Evolutionary conservation across 2,888 invertebrate species (phyloP), one percentile per base, ranked within the genome.

Genomic region (Dermolepida albohirtum): DNA sequence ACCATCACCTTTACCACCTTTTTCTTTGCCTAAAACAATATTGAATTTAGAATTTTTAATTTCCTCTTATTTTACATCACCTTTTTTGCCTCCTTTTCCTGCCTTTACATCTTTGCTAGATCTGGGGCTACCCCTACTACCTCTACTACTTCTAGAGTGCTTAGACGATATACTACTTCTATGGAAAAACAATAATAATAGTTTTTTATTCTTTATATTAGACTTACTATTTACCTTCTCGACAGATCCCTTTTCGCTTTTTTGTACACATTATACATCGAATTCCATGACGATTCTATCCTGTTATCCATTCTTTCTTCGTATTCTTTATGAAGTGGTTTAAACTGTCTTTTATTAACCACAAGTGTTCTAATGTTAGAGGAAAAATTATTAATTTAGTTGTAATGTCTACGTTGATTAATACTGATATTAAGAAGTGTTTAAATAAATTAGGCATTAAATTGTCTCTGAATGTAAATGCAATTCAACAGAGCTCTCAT

Each of bases 251-350:
- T 54, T 34, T 62, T 63, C 2, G 70, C 70, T 34, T 64, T 62
- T 11, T 44, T 70, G 22, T 75, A 75, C 22, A 67, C 68, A 49
- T 75, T 69, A 59, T 74, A 75, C 29, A 73, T 67, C 8, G 70
- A 66, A 50, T 70, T 66, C 72, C 72, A 72, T 7, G 75, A 50
- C 22, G 34, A 47, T n/a, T 71, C 66, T 12, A 72, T 70, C 11
- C 39, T 64, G 47, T 70, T 67, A 49, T 73, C 65, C 67, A 75
- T 73, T 16, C 68, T 59, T 34, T 50, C 59, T 5, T 62, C 44
- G 44, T 62, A 69, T n/a, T 69, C 62, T 16, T 41, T 39, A 17
- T 62, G 47, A 1, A 62, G 6, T 5, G 34, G 47, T 29, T 10
- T 62, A 39, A 47, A 62, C 11, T 49, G 27, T 10, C 43, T 66